Base-by-base conservation (phyloP, 2,888 invertebrate species). In the Scaptomyza caliginosa region DNA sequence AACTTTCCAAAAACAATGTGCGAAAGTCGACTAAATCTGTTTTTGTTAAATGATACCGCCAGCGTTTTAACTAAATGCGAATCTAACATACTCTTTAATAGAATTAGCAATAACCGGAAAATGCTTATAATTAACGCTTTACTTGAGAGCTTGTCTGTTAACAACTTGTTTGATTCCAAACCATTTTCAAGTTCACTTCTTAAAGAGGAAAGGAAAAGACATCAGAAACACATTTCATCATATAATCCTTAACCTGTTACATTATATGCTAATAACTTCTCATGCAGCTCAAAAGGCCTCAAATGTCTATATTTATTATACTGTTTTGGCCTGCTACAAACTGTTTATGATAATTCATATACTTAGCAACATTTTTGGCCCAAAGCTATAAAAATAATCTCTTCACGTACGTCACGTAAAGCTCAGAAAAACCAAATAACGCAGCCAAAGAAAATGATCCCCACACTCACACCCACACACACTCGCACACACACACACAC, bases 391-490 rank as follows among this genome's bases (percentile, higher is more conserved):
- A 40, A 49, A 48, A 54, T 24, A 45, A 34, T 67, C 50, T 8
- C 16, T 46, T 57, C 60, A 71, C 51, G 58, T 57, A 77, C 81
- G 81, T 81, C 84, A 81, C 70, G 66, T 74, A 54, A 66, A 69
- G 45, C 54, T 16, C 39, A 32, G 66, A 74, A 60, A 74, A 69
- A 55, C 42, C 60, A 55, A 52, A 59, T 46, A 59, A 49, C 36
- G 36, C 45, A 32, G 40, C 46, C 50, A 63, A 51, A 64, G 52
- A 23, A 64, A 67, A 60, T 46, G 52, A 58, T 65, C 32, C 66
- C 51, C 42, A 43, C 64, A 56, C 24, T n/a, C 46, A n/a, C n/a
- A n/a, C n/a, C n/a, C n/a, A 51, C 17, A 32, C 34, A 58, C 13
- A 51, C 19, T 43, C 11, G 26, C 16, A 28, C 7, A 43, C 13